These are phyloP conservation scores for Triplophysa rosa DNA, from an alignment of 2,113 vertebrate genomes.

Conservation along the genomic window DNA sequence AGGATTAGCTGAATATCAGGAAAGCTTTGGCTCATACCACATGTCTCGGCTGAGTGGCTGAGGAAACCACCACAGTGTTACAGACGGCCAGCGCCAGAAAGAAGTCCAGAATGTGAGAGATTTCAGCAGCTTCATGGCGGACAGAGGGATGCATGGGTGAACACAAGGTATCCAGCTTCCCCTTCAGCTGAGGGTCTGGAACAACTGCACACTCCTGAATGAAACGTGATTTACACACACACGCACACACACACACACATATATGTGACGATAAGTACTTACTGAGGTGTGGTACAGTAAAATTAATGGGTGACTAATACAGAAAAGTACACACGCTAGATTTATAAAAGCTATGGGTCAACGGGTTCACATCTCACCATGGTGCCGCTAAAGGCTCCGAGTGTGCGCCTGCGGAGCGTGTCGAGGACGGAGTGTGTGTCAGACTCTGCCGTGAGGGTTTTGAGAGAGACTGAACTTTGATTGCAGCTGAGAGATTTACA, in stretches of 20 bases:
- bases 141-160: slow-evolving; percentile 49
- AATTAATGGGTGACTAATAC: background rate
- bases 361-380: slow-evolving; percentile 76
- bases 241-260: background rate
- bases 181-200: slow-evolving; percentile 82
- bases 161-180: slow-evolving; percentile 77
- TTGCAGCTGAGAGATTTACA: slow-evolving; percentile 67
- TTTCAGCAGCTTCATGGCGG: slow-evolving; percentile 65
- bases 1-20: slow-evolving; percentile 8
- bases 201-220: slow-evolving; percentile 86
- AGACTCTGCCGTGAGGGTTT: slow-evolving; percentile 65
- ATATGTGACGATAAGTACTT: background rate
- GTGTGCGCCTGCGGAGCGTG: slow-evolving; percentile 51
- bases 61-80: slow-evolving; percentile 93
- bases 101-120: slow-evolving; percentile 83
- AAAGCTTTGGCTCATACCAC: slow-evolving; percentile 67
- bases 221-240: background rate
- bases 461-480: slow-evolving; percentile 68
- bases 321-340: background rate
- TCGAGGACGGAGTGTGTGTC: slow-evolving; percentile 59
- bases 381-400: slow-evolving; percentile 84
- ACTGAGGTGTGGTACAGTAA: background rate
- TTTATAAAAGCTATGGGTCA: background rate
- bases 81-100: slow-evolving; percentile 90
- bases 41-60: slow-evolving; percentile 75